Evolutionary conservation across 2,113 vertebrate genomes (phyloP).

Genomic region (Diadophis punctatus): DNA sequence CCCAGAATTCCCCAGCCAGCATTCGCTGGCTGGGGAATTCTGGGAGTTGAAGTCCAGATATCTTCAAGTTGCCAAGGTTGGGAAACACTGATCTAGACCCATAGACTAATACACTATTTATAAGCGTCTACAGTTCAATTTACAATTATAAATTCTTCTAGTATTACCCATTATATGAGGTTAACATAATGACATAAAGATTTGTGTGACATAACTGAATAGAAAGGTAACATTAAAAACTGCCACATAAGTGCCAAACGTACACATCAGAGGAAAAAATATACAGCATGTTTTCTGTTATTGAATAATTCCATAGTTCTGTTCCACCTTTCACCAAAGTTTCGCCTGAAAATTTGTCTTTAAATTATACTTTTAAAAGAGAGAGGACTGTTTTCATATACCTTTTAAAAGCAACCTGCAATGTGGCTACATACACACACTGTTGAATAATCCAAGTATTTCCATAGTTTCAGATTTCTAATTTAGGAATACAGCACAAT

Average conservation of each 20-base stretch:
- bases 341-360: background rate
- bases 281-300: background rate
- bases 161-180: constrained; percentile 9
- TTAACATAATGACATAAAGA: background rate
- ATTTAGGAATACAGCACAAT: constrained; percentile 15
- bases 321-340: constrained; percentile 35
- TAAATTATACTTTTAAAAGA: background rate
- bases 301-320: background rate
- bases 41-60: too few species aligned
- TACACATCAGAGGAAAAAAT: background rate
- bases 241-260: constrained; percentile 36
- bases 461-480: constrained; percentile 21
- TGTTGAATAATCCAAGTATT: background rate
- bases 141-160: background rate
- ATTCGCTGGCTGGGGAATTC: too few species aligned
- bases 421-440: background rate
- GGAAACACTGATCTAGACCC: too few species aligned
- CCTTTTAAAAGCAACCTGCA: background rate
- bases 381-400: background rate
- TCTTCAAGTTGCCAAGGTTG: too few species aligned
- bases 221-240: constrained; percentile 44
- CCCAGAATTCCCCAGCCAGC: too few species aligned
- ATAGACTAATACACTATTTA: background rate
- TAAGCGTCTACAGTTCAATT: background rate
- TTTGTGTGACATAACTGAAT: constrained; percentile 20